These are phyloP conservation scores for Oscheius sp. DNA, from an alignment of 1,140 invertebrate genomes.

Conservation along the genomic window DNA sequence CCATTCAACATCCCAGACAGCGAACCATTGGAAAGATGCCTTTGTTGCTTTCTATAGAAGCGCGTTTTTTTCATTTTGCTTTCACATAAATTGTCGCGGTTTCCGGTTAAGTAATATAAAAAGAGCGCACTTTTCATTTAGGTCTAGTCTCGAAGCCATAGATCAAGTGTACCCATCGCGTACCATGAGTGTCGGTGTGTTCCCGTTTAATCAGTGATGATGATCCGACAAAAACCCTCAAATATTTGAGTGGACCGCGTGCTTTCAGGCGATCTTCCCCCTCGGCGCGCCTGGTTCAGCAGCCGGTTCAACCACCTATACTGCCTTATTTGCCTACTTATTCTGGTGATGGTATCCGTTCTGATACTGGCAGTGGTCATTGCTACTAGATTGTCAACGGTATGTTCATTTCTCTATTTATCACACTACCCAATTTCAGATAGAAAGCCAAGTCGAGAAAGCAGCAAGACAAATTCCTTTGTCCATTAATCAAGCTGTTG, in stretches of 20 bases:
- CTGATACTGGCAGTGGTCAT: not conserved
- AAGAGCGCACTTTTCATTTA: too few relatives aligned
- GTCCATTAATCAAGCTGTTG: not conserved
- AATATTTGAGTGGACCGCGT: not conserved
- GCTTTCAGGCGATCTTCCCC: not conserved
- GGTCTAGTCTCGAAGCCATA: too few relatives aligned
- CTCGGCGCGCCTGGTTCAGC: not conserved
- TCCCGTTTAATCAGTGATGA: too few relatives aligned
- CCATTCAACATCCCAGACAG: too few relatives aligned
- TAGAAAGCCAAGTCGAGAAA: not conserved
- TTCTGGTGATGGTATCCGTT: not conserved
- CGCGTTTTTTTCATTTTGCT: too few relatives aligned
- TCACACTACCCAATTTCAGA: not conserved
- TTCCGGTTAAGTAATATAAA: too few relatives aligned
- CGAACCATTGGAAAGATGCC: too few relatives aligned
- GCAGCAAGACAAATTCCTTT: not conserved
- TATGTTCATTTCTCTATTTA: not conserved
- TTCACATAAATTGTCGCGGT: too few relatives aligned
- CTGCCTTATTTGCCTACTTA: not conserved
- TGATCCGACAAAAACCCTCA: not conserved
- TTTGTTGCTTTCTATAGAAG: too few relatives aligned
- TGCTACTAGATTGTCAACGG: not conserved
- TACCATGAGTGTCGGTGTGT: too few relatives aligned
- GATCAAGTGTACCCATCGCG: too few relatives aligned
- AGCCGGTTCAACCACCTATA: not conserved